These are phyloP conservation scores for Trissonchulus sp. DNA, from an alignment of 2,888 invertebrate species.

Conservation along the genomic window DNA sequence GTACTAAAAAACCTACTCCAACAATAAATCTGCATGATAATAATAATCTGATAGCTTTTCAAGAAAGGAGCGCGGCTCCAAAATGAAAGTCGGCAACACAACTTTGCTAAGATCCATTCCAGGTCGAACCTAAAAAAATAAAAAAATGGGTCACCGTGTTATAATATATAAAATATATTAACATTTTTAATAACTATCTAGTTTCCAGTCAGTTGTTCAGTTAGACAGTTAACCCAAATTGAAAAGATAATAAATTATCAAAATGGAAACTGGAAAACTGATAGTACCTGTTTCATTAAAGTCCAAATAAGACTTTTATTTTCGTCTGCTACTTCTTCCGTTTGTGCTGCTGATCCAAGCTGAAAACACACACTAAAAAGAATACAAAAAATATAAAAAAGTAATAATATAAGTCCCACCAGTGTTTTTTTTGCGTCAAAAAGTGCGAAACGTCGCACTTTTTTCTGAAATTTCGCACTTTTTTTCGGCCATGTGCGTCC, in stretches of 20 bases:
- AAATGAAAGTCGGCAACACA: slow-evolving; percentile 83
- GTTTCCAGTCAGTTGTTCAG: too few species aligned
- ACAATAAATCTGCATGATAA: slow-evolving; percentile 81
- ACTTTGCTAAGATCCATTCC: slow-evolving; percentile 93
- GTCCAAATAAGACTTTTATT: slow-evolving; percentile 92
- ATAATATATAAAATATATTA: too few species aligned
- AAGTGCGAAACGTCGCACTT: too few species aligned
- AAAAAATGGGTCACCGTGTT: slow-evolving; percentile 7
- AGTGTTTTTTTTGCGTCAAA: too few species aligned
- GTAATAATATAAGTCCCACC: too few species aligned
- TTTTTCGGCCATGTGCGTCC: too few species aligned
- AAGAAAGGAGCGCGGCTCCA: slow-evolving; percentile 85
- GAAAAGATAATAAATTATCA: slow-evolving; percentile 21
- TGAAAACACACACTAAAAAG: too few species aligned
- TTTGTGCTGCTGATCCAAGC: slow-evolving; percentile 61
- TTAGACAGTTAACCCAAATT: neutral
- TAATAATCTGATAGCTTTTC: slow-evolving; percentile 89
- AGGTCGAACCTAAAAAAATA: slow-evolving; percentile 64
- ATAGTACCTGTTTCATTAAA: slow-evolving; percentile 75
- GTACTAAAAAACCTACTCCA: too few species aligned
- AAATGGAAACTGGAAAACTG: neutral
- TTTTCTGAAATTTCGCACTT: too few species aligned
- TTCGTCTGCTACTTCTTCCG: slow-evolving; percentile 85
- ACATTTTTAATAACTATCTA: too few species aligned
- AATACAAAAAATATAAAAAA: too few species aligned